Evolutionary conservation across 2,888 invertebrate genomes (phyloP), one percentile per base, ranked within the genome.

Genomic region (Corythucha ciliata): DNA sequence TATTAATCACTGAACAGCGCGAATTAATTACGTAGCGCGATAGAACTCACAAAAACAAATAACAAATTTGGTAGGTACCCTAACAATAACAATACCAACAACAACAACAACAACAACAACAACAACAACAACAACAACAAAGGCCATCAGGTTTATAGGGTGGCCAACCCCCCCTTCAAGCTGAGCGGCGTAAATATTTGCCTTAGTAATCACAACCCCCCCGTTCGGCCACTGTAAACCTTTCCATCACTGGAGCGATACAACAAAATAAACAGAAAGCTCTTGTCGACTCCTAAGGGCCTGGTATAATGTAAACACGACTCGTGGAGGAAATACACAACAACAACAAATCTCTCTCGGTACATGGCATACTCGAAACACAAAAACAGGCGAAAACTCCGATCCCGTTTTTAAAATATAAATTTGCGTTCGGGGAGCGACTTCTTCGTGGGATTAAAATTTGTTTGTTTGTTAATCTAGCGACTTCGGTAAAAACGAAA

Each of bases 261-360:
- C 48, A 51, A 52, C 54, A 47, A 54, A 54, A 54, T 54, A 56
- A 54, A 54, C 54, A 54, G 51, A 37, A 27, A 53, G 41, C 52
- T 56, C 56, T 48, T 56, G 26, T 14, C 7, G 4, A 14, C 26
- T 46, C 27, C 52, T 58, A 54, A 18, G 14, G 18, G 21, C 57
- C 57, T 56, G 57, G 49, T 55, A 56, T 52, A 58, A 42, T 49
- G 56, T 58, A 58, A 58, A 58, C 57, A 58, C n/a, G 55, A 42
- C 14, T 37, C 29, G 39, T 27, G 52, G 47, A 40, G 37, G 54
- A 49, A 48, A 54, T 51, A 52, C 55, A 55, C 52, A 55, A 55
- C 55, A 55, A 52, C 36, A 4, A 36, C 3, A 26, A 25, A 47
- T 36, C 24, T 34, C 14, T 4, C 24, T n/a, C n/a, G n/a, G 27